Evolutionary conservation across 2,797 vertebrate species (phyloP).

Genomic region (Gouania willdenowi): DNA sequence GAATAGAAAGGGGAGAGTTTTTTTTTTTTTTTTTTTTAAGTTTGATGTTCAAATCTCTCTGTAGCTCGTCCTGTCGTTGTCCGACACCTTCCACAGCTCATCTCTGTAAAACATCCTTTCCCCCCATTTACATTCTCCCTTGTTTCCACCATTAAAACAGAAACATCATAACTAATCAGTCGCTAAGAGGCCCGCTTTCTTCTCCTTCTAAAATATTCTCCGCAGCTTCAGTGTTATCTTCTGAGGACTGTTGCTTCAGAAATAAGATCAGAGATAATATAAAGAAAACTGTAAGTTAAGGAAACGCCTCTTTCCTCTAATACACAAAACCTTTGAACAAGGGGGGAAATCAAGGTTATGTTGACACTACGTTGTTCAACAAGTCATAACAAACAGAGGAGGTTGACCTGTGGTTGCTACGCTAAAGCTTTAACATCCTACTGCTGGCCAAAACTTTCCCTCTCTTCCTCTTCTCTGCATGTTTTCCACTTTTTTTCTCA

Average conservation of each 20-base stretch:
- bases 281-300: conserved; percentile 7
- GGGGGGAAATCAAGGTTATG: conserved; percentile 1
- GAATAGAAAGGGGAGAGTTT: conserved; percentile 46
- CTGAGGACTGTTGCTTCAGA: conserved; percentile 8
- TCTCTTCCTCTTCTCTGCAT: conserved; percentile 18
- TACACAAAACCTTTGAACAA: conserved; percentile 22
- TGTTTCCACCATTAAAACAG: conserved; percentile 34
- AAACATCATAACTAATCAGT: conserved; percentile 37
- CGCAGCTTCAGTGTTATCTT: conserved; percentile 10
- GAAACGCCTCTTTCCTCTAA: conserved; percentile 2
- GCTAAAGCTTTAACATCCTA: conserved; percentile 7
- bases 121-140: conserved; percentile 18
- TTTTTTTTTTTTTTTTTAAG: conserved; percentile 65
- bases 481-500: conserved; percentile 25
- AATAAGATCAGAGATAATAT: conserved; percentile 11
- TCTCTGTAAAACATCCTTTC: conserved; percentile 47
- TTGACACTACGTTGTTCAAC: not conserved
- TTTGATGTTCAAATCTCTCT: conserved; percentile 55
- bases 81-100: conserved; percentile 65
- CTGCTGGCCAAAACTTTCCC: conserved; percentile 35
- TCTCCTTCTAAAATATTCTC: conserved; percentile 20
- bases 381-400: conserved; percentile 32
- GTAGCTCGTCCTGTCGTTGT: conserved; percentile 56
- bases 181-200: conserved; percentile 8
- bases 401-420: conserved; percentile 34